Evolutionary conservation across 2,888 invertebrate genomes (phyloP).

Genomic region (Drosophila subsilvestris): DNA sequence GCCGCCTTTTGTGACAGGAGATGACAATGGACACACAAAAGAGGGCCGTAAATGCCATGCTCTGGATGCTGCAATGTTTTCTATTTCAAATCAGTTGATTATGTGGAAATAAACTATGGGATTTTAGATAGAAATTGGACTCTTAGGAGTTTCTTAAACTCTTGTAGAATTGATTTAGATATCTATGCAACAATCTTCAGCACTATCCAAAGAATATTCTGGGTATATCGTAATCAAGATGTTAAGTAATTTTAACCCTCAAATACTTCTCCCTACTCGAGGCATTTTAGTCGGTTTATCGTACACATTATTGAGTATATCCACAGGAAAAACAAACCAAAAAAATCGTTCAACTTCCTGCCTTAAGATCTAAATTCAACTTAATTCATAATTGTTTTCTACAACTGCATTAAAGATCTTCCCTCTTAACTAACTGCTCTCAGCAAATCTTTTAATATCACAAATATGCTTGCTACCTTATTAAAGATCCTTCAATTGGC

Average conservation of each 20-base stretch:
- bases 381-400: not conserved
- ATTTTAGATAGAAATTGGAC: not conserved
- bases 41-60: constrained; percentile 47
- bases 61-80: constrained; percentile 49
- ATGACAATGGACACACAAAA: constrained; percentile 39
- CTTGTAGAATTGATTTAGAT: not conserved
- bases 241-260: too few species aligned
- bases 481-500: not conserved
- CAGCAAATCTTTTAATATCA: not conserved
- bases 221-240: too few species aligned
- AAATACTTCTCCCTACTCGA: not conserved
- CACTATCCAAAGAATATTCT: not conserved
- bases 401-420: not conserved
- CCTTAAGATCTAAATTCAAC: not conserved
- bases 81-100: constrained; percentile 31
- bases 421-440: not conserved
- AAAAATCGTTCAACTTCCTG: not conserved
- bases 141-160: not conserved
- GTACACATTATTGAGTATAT: not conserved
- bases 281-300: not conserved
- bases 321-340: not conserved
- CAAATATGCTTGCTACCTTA: not conserved
- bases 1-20: constrained; percentile 63
- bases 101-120: not conserved
- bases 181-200: not conserved